These are phyloP conservation scores for Empidonax alnorum DNA, from an alignment of 2,113 vertebrate species.

Conservation along the genomic window DNA sequence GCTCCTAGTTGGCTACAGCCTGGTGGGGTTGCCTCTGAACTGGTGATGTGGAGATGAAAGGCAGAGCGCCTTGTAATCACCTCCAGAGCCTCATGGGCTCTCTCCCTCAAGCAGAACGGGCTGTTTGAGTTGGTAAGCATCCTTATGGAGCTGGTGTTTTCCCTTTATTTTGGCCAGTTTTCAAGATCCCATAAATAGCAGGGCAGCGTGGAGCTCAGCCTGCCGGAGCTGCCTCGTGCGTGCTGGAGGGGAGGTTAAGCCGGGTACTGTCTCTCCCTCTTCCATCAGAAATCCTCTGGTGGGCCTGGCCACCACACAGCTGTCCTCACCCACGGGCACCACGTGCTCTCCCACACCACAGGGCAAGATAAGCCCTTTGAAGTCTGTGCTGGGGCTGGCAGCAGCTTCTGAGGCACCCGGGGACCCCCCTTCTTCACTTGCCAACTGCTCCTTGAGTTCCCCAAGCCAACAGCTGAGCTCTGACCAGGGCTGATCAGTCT, in stretches of 20 bases:
- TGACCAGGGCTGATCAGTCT: background rate
- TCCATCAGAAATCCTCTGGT: background rate
- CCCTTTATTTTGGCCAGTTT: background rate
- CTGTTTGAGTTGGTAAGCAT: background rate
- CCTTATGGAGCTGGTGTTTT: background rate
- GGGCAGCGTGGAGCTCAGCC: background rate
- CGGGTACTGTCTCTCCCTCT: background rate
- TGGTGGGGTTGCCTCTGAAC: background rate
- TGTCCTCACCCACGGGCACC: background rate
- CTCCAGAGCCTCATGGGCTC: background rate
- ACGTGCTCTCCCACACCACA: background rate
- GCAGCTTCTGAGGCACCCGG: background rate
- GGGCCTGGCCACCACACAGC: background rate
- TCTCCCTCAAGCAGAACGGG: background rate
- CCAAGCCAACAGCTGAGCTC: constrained; percentile 3
- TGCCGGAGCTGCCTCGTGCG: background rate
- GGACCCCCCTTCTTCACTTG: background rate
- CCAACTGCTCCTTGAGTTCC: background rate
- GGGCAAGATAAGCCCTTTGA: constrained; percentile 36
- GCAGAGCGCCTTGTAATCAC: background rate
- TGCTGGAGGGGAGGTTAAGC: background rate
- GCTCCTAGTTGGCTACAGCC: background rate
- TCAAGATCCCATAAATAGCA: background rate
- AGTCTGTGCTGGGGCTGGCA: constrained; percentile 5
- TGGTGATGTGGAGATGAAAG: background rate